Evolutionary conservation across 2,113 vertebrate genomes (phyloP).

Genomic region (Eptesicus fuscus): DNA sequence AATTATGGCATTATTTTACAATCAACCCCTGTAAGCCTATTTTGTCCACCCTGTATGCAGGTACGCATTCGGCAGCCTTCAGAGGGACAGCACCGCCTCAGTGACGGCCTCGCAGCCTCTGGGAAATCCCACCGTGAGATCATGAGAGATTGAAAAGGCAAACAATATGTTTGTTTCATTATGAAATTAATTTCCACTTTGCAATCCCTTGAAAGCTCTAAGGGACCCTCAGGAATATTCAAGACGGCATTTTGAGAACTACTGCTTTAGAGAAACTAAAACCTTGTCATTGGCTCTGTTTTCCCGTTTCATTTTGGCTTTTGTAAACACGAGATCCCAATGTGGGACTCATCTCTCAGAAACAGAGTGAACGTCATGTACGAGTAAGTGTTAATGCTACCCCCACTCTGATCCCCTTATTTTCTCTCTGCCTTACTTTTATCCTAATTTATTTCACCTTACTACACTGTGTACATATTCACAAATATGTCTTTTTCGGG

Average conservation of each 20-base stretch:
- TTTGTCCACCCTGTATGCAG: not conserved
- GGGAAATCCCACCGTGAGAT: accelerated
- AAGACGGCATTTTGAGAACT: not conserved
- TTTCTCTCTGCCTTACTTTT: not conserved
- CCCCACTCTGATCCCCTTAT: not conserved
- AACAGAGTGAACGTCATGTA: not conserved
- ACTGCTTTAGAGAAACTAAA: not conserved
- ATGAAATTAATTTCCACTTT: not conserved
- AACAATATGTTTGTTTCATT: not conserved
- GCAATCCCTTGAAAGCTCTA: not conserved
- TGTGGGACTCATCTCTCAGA: not conserved
- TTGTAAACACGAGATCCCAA: not conserved
- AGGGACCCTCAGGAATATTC: not conserved
- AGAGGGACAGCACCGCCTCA: accelerated
- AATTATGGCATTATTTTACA: too few species aligned
- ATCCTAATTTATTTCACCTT: not conserved
- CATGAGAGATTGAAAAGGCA: not conserved
- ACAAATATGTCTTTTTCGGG: not conserved
- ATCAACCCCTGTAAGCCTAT: not conserved
- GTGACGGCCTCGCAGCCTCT: accelerated
- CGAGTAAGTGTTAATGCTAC: too few species aligned
- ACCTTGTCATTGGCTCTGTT: not conserved
- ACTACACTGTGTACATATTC: not conserved
- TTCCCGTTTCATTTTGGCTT: not conserved
- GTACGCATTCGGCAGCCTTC: not conserved